Percentiles rank a stretch among this genome's conserved stretches.
Conservation (phyloP, 23 tunicate genomes). For the Trididemnum clinides region DNA sequence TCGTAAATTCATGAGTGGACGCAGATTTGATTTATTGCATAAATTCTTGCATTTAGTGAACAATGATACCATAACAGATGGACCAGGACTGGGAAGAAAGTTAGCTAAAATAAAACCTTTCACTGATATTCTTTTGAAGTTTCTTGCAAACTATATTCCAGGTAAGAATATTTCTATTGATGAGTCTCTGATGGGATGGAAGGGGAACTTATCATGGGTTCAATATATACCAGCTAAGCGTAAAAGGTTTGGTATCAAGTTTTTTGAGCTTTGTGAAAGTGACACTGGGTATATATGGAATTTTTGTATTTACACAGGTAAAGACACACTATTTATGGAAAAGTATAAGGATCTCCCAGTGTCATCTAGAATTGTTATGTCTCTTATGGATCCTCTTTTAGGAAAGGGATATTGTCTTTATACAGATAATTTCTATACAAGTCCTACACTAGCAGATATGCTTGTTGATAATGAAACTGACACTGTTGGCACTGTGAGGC, state of each 20-base stretch:
- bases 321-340: not conserved
- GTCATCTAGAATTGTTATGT: not conserved
- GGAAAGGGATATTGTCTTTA: too few species aligned
- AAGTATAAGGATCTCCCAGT: not conserved
- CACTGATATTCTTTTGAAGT: not conserved
- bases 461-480: not conserved
- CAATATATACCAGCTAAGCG: too few species aligned
- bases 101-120: not conserved
- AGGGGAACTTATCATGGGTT: not conserved
- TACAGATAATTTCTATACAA: not conserved
- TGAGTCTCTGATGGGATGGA: not conserved
- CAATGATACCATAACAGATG: not conserved
- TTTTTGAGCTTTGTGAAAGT: constrained; percentile 2
- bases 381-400: constrained; percentile 8
- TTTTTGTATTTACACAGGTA: not conserved
- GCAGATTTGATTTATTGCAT: not conserved
- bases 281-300: not conserved
- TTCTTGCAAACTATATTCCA: not conserved
- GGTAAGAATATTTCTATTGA: not conserved
- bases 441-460: not conserved
- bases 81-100: not conserved
- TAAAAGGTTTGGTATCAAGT: too few species aligned
- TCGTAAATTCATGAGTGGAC: not conserved
- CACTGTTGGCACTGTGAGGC: too few species aligned
- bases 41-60: not conserved